Percentiles rank a stretch among this genome's conserved stretches.
phyloP scores from a whole-genome alignment of 2,888 invertebrate genomes.

The Amiota mariae region DNA sequence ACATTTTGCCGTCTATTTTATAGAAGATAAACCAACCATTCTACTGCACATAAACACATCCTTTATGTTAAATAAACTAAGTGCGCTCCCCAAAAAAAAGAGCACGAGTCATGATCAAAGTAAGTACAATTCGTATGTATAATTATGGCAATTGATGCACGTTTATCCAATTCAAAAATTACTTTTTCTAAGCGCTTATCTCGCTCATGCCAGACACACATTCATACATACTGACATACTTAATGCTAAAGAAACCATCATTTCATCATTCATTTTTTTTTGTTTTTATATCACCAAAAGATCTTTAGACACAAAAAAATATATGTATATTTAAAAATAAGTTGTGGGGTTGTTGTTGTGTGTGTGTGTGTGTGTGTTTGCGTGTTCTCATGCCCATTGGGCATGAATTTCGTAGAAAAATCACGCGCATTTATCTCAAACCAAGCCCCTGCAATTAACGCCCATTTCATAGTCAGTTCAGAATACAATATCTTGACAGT shows the following conservation, averaged over 20 bases:
- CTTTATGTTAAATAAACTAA: no score
- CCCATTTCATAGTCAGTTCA: slow-evolving; percentile 54
- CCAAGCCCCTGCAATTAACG: slow-evolving; percentile 69
- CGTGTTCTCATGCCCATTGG: slow-evolving; percentile 53
- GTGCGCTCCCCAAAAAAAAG: no score
- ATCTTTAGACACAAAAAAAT: slow-evolving; percentile 30
- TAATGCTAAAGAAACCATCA: not conserved
- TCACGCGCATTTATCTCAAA: slow-evolving; percentile 70
- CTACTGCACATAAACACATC: no score
- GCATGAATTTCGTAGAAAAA: slow-evolving; percentile 64
- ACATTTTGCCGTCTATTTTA: no score
- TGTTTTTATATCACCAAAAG: no score
- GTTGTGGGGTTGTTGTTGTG: no score
- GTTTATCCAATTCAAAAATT: slow-evolving; percentile 62
- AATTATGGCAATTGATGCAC: slow-evolving; percentile 64
- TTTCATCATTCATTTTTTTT: no score
- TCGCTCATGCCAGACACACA: slow-evolving; percentile 36
- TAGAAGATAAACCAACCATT: no score
- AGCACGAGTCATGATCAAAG: slow-evolving; percentile 57
- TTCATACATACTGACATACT: not conserved
- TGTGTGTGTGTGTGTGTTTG: no score
- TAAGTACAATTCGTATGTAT: slow-evolving; percentile 41
- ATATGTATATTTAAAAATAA: slow-evolving; percentile 39
- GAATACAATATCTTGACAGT: slow-evolving; percentile 41
- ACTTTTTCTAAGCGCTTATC: slow-evolving; percentile 31